Percentiles rank a stretch among this genome's conserved stretches.
Conservation (phyloP, 2,888 invertebrate genomes). For the Euproctis similis region DNA sequence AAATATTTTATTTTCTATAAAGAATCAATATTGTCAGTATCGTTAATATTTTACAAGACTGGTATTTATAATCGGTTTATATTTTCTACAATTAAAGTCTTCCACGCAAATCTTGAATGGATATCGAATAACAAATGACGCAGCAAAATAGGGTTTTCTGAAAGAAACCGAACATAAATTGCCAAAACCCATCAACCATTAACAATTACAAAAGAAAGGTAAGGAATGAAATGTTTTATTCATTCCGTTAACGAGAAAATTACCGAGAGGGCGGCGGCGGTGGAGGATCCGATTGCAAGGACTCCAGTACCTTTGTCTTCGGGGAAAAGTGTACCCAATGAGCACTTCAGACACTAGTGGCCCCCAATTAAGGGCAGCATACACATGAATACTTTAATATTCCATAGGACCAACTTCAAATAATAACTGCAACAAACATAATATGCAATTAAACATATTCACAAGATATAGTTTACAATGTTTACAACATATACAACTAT, state of each 20-base stretch:
- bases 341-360: conserved; percentile 55
- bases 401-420: no score
- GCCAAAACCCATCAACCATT: conserved; percentile 71
- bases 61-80: conserved; percentile 20
- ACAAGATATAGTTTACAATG: no score
- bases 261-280: conserved; percentile 66
- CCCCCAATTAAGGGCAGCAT: conserved; percentile 59
- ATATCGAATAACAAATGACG: conserved; percentile 49
- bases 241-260: conserved; percentile 75
- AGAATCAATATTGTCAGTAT: neutral
- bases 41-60: conserved; percentile 8
- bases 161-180: conserved; percentile 61
- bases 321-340: conserved; percentile 63
- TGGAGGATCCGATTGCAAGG: conserved; percentile 69
- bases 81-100: conserved; percentile 26
- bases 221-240: conserved; percentile 75
- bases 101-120: conserved; percentile 33
- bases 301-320: conserved; percentile 66
- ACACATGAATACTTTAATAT: conserved; percentile 38
- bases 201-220: conserved; percentile 74
- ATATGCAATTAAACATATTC: no score
- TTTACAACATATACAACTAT: no score
- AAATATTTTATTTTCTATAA: no score
- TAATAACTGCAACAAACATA: no score
- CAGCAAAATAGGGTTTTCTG: conserved; percentile 39